These are phyloP conservation scores for Noctua fimbriata DNA, from an alignment of 2,888 invertebrate species.

Conservation along the genomic window DNA sequence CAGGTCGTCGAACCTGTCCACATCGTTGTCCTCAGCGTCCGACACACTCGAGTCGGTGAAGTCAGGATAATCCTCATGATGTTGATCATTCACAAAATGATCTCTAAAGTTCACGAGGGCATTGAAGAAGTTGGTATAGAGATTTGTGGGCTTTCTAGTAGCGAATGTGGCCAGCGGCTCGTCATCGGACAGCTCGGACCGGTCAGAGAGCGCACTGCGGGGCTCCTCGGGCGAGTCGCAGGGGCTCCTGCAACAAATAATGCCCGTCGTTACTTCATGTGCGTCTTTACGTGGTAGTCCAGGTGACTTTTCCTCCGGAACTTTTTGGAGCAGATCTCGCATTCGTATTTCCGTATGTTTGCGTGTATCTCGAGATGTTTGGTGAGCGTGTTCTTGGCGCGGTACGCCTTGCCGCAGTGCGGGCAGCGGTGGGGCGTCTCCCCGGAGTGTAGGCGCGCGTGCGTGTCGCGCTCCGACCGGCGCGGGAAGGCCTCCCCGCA, in stretches of 20 bases:
- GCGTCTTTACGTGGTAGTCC: slow-evolving; percentile 80
- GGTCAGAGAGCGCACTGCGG: slow-evolving; percentile 29
- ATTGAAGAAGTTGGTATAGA: slow-evolving; percentile 76
- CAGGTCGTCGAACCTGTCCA: slow-evolving; percentile 81
- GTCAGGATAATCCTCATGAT: slow-evolving; percentile 67
- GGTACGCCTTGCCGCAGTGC: slow-evolving; percentile 81
- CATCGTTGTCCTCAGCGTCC: slow-evolving; percentile 57
- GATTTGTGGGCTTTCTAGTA: slow-evolving; percentile 62
- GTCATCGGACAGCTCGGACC: slow-evolving; percentile 71
- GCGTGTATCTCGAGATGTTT: slow-evolving; percentile 80
- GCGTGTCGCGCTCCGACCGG: slow-evolving; percentile 81
- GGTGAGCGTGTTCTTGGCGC: slow-evolving; percentile 77
- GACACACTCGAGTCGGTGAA: slow-evolving; percentile 75
- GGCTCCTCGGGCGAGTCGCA: slow-evolving; percentile 54
- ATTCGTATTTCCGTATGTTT: slow-evolving; percentile 77
- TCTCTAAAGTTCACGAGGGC: slow-evolving; percentile 81
- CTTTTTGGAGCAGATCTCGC: slow-evolving; percentile 77
- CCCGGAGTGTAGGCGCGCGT: slow-evolving; percentile 85
- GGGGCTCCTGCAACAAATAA: slow-evolving; percentile 85
- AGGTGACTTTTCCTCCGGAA: slow-evolving; percentile 84
- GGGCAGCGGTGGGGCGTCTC: slow-evolving; percentile 85
- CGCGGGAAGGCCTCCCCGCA: slow-evolving; percentile 89
- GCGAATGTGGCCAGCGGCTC: slow-evolving; percentile 77
- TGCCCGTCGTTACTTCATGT: slow-evolving; percentile 75
- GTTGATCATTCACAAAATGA: slow-evolving; percentile 75